phyloP scores from a whole-genome alignment of 2,797 vertebrate genomes.

The Melanotaenia trifasciata region DNA sequence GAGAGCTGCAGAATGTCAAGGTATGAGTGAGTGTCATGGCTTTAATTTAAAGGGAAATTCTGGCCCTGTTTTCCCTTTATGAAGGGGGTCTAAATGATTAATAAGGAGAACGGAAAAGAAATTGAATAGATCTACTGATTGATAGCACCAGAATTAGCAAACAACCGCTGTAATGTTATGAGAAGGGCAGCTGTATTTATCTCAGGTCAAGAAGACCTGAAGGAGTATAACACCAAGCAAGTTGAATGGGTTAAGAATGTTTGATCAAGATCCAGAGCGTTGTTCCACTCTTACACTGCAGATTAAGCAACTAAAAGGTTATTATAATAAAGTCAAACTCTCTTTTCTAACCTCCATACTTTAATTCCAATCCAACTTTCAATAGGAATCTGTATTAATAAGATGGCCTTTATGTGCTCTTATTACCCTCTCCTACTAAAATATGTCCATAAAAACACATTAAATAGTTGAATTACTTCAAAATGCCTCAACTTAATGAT shows the following conservation, averaged over 20 bases:
- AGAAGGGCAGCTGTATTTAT: not conserved
- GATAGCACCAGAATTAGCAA: not conserved
- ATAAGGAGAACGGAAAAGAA: not conserved
- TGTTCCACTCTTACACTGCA: not conserved
- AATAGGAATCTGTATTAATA: not conserved
- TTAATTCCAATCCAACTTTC: not conserved
- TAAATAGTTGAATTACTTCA: too few species aligned
- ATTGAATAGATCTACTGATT: not conserved
- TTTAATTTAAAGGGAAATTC: constrained; percentile 48
- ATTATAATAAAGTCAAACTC: too few species aligned
- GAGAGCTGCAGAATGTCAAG: constrained; percentile 44
- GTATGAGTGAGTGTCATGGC: constrained; percentile 34
- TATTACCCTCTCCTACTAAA: not conserved
- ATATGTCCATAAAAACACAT: too few species aligned
- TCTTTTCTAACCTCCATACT: too few species aligned
- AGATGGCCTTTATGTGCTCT: not conserved
- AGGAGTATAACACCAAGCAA: not conserved
- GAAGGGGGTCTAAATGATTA: not conserved
- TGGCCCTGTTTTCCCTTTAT: not conserved
- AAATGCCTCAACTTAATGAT: too few species aligned
- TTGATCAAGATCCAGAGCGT: not conserved
- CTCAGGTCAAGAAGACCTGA: not conserved
- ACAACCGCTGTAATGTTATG: not conserved
- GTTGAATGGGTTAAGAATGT: not conserved
- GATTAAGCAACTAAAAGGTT: not conserved